Conservation (phyloP, 1,140 invertebrate species). For the Microplitis mediator region DNA sequence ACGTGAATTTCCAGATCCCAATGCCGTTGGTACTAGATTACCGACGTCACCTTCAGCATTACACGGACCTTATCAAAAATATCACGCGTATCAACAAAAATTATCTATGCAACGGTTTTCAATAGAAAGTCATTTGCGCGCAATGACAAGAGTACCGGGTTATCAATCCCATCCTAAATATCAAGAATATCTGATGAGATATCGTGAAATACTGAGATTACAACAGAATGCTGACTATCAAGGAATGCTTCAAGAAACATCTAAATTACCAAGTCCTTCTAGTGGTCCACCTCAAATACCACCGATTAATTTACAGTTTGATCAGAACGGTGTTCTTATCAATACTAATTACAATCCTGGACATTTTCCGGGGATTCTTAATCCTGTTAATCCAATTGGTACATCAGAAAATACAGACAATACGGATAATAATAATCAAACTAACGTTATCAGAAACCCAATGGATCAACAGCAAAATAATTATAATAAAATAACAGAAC, state of each 20-base stretch:
- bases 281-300: constrained; percentile 34
- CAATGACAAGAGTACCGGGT: constrained; percentile 50
- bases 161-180: constrained; percentile 57
- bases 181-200: constrained; percentile 53
- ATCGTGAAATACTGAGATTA: constrained; percentile 50
- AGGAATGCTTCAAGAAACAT: constrained; percentile 44
- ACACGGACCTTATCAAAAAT: constrained; percentile 31
- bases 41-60: constrained; percentile 2
- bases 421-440: background rate
- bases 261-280: constrained; percentile 33
- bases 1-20: constrained; percentile 39
- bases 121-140: constrained; percentile 52
- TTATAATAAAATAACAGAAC: constrained; percentile 33
- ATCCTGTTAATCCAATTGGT: constrained; percentile 26
- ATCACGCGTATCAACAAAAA: constrained; percentile 52
- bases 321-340: constrained; percentile 58
- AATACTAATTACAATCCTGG: constrained; percentile 50
- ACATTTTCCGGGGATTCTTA: constrained; percentile 34
- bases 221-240: constrained; percentile 54
- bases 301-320: constrained; percentile 58
- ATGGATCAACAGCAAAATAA: constrained; percentile 20
- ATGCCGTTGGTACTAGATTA: constrained; percentile 11
- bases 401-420: constrained; percentile 21
- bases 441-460: background rate
- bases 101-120: constrained; percentile 52